Evolutionary conservation across 2,797 vertebrate species (phyloP), one percentile per base, ranked within the genome.

Genomic region (Bradypodion pumilum): DNA sequence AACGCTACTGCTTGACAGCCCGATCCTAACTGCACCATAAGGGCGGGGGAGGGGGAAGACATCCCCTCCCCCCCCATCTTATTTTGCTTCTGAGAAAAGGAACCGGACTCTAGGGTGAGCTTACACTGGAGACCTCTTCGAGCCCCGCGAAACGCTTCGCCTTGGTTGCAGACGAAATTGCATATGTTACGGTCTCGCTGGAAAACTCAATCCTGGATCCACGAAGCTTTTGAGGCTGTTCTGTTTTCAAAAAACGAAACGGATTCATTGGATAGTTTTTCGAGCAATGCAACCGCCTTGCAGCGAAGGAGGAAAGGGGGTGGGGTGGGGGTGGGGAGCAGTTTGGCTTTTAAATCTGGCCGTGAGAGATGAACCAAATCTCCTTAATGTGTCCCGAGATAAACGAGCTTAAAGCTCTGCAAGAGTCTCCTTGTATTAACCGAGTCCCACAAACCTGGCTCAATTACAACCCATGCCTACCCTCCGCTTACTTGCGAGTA

Each of bases 341-440:
- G 62, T 27, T 62, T 32, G 65, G 52, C 63, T 72, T 76, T 80
- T 80, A 60, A 76, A 80, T 70, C 84, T 85, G 44, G 78, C 78
- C 52, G 32, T 62, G 56, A 32, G 65, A 81, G 73, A 62, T 19
- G 73, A 85, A 81, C 56, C 78, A 77, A 83, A 63, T 65, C 70
- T 74, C 27, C 77, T 83, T 68, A 69, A 79, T 49, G 76, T 83
- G 76, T 60, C 35, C 69, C 52, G 62, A 83, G 59, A 68, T 68
- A 60, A 79, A 59, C 60, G 77, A 77, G 74, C 25, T 77, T 72
- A 69, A 70, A 77, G 44, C 83, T 66, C 70, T 65, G 60, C 62
- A n/a, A 80, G 52, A 44, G 66, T 56, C 74, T 21, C 15, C 56
- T 44, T n/a, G n/a, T 35, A 75, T 56, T 59, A 75, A 62, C 52